A percentile compares a stretch with the other conserved stretches of the same genome.
Evolutionary conservation across 2,888 invertebrate species (phyloP).

Genomic region (Synanthedon formicaeformis): DNA sequence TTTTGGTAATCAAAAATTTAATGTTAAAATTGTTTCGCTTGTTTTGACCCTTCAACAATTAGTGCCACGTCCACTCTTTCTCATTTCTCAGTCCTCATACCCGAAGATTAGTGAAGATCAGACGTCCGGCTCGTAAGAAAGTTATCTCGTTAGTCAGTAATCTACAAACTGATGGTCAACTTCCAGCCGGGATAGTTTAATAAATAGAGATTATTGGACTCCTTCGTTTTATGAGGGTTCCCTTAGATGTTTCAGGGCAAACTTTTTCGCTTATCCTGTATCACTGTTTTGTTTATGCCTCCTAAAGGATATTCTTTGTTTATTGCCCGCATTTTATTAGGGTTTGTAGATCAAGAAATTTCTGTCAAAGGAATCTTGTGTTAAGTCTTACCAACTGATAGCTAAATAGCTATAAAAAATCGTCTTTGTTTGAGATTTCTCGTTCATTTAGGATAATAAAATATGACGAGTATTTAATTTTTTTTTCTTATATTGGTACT

Average conservation of each 20-base stretch:
- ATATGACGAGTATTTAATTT: too few species aligned
- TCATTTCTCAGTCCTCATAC: background rate
- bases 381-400: background rate
- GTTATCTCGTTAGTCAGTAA: conserved; percentile 57
- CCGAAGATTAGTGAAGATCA: background rate
- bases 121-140: conserved; percentile 24
- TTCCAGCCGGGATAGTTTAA: conserved; percentile 23
- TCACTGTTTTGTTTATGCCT: background rate
- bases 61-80: background rate
- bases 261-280: conserved; percentile 19
- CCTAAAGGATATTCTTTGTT: background rate
- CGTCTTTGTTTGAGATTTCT: too few species aligned
- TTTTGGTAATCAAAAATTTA: too few species aligned
- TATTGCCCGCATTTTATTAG: background rate
- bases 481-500: too few species aligned
- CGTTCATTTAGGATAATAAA: too few species aligned
- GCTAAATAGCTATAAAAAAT: too few species aligned
- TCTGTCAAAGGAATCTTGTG: background rate
- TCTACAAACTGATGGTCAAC: conserved; percentile 30
- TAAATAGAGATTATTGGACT: conserved; percentile 48
- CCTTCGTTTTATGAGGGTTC: conserved; percentile 27
- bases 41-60: too few species aligned
- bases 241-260: conserved; percentile 4
- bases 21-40: too few species aligned
- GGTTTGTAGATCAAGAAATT: background rate